phyloP scores from a whole-genome alignment of 2,888 invertebrate genomes.

The Amphipyra tragopoginis region DNA sequence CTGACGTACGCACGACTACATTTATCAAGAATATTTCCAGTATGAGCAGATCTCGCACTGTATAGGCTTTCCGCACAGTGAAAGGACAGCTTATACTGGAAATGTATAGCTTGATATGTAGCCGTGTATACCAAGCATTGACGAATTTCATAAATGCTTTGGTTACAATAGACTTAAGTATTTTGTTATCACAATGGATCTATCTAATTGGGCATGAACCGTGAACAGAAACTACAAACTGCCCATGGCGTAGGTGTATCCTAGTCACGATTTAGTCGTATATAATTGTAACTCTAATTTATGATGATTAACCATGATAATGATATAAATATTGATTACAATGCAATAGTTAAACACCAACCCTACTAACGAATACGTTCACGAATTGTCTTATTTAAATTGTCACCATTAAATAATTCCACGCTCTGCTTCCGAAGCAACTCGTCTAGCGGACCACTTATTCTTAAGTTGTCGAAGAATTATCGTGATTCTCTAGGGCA shows the following conservation, averaged over 20 bases:
- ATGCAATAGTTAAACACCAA: too few species aligned
- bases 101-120: too few species aligned
- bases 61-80: too few species aligned
- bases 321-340: not conserved
- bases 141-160: constrained; percentile 5
- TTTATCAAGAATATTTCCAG: too few species aligned
- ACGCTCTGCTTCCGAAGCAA: constrained; percentile 18
- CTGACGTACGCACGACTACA: constrained; percentile 6
- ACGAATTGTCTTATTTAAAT: not conserved
- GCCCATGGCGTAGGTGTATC: not conserved
- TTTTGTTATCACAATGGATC: not conserved
- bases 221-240: constrained; percentile 3
- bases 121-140: too few species aligned
- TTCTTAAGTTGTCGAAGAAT: constrained; percentile 38
- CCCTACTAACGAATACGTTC: too few species aligned
- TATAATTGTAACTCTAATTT: not conserved
- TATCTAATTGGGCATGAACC: not conserved
- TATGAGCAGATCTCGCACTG: too few species aligned
- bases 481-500: constrained; percentile 46
- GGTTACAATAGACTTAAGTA: not conserved
- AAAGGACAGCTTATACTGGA: too few species aligned
- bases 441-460: constrained; percentile 19
- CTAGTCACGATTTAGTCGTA: not conserved
- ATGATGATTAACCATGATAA: too few species aligned
- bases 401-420: not conserved